Evolutionary conservation across 1,140 invertebrate genomes (phyloP), one percentile per base, ranked within the genome.

Genomic region (Triops cancriformis): DNA sequence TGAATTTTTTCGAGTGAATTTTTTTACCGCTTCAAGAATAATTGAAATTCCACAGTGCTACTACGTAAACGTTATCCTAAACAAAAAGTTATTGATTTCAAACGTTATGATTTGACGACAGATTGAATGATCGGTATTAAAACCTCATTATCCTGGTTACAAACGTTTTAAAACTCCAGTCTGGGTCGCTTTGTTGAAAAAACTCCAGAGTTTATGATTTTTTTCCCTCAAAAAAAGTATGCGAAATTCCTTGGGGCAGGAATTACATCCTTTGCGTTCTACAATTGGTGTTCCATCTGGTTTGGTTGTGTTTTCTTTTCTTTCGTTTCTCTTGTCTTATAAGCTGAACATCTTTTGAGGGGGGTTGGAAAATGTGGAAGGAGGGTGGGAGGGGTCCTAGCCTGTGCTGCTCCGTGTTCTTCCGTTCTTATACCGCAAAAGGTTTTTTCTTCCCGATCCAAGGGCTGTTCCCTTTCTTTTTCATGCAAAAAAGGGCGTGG

Each of bases 351-450:
- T 64, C 51, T n/a, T 64, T 18, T 18, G 51, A 64, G 18, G 51
- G 43, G 45, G 51, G 51, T 64, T 64, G 6, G 18, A 7, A 23
- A 23, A n/a, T 64, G 51, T n/a, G 23, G 51, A n/a, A 23, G 51
- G 51, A 23, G 18, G 18, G 6, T 18, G 51, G 51, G 51, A 23
- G 23, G 51, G 51, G 23, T 64, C 51, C 51, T 64, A 64, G 51
- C 51, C 51, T 64, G 51, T 64, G 51, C 51, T 64, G 51, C 51
- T 64, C 45, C 51, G 51, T 64, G 51, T 64, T 64, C 14, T 64
- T 64, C 45, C 23, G 14, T 23, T 64, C 51, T 64, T 64, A 18
- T 18, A n/a, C 23, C 23, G 18, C 51, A 64, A 37, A 37, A 64
- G 51, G 51, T 64, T 64, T n/a, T 12, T 12, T 64, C 31, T 37